phyloP scores from a whole-genome alignment of 2,797 vertebrate genomes.

The Myotis pilosus region DNA sequence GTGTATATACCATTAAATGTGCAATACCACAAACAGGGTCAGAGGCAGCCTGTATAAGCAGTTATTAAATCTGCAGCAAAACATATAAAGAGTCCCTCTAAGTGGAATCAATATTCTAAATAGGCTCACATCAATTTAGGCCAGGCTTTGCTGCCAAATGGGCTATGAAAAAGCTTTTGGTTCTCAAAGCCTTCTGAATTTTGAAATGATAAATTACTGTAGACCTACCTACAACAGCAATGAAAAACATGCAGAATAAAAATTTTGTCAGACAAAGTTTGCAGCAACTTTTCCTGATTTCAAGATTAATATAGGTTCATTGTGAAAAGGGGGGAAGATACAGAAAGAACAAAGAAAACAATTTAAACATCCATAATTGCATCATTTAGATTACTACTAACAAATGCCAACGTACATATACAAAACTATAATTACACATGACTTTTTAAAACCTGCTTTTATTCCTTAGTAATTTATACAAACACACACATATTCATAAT shows the following conservation, averaged over 20 bases:
- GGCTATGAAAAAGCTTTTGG: slow-evolving; percentile 14
- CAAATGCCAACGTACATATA: background rate
- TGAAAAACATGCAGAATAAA: slow-evolving; percentile 23
- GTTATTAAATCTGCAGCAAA: slow-evolving; percentile 32
- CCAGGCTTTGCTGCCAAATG: background rate
- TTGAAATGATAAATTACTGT: background rate
- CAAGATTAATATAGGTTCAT: background rate
- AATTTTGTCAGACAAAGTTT: background rate
- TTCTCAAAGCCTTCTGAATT: slow-evolving; percentile 42
- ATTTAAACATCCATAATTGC: background rate
- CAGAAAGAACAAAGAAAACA: slow-evolving; percentile 5
- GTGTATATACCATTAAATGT: background rate
- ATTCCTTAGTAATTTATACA: background rate
- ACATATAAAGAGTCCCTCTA: background rate
- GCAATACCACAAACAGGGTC: background rate
- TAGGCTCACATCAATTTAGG: background rate
- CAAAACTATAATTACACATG: background rate
- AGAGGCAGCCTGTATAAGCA: background rate
- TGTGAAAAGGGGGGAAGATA: slow-evolving; percentile 21
- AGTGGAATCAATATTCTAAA: slow-evolving; percentile 23
- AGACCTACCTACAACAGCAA: background rate
- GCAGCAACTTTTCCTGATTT: background rate
- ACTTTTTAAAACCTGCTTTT: background rate
- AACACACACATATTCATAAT: background rate
- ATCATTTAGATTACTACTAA: background rate